Conservation (phyloP, 35 echinoderm and acorn worm species). For the Chiridota heheva region DNA sequence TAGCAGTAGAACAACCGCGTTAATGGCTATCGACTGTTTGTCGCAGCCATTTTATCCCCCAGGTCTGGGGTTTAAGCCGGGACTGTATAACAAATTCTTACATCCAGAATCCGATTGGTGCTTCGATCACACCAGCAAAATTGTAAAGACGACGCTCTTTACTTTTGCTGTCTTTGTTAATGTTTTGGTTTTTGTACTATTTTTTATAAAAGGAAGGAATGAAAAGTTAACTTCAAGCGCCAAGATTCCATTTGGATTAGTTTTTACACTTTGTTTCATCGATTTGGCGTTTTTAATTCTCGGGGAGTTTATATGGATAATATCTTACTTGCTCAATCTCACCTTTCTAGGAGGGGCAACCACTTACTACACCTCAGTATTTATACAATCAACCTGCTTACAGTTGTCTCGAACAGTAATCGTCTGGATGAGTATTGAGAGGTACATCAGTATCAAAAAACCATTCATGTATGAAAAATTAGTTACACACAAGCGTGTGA, state of each 20-base stretch:
- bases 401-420: slow-evolving; percentile 69
- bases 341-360: slow-evolving; percentile 35
- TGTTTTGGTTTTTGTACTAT: slow-evolving; percentile 10
- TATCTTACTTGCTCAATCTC: slow-evolving; percentile 12
- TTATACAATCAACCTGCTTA: slow-evolving; percentile 46
- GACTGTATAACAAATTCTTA: too few relatives aligned
- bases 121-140: too few relatives aligned
- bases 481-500: slow-evolving; percentile 43
- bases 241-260: slow-evolving; percentile 60
- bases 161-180: slow-evolving; percentile 19
- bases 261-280: slow-evolving; percentile 67
- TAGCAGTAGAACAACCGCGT: too few relatives aligned
- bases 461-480: slow-evolving; percentile 85
- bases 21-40: too few relatives aligned
- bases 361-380: slow-evolving; percentile 41
- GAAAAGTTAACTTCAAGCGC: slow-evolving; percentile 38
- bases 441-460: slow-evolving; percentile 74
- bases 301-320: slow-evolving; percentile 67
- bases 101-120: too few relatives aligned
- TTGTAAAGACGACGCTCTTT: too few relatives aligned
- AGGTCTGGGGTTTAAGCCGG: too few relatives aligned
- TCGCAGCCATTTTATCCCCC: too few relatives aligned
- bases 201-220: slow-evolving; percentile 26
- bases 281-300: slow-evolving; percentile 66
- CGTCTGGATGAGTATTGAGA: slow-evolving; percentile 83